Conservation (phyloP, 2,888 invertebrate genomes). For the Athalia cordata region DNA sequence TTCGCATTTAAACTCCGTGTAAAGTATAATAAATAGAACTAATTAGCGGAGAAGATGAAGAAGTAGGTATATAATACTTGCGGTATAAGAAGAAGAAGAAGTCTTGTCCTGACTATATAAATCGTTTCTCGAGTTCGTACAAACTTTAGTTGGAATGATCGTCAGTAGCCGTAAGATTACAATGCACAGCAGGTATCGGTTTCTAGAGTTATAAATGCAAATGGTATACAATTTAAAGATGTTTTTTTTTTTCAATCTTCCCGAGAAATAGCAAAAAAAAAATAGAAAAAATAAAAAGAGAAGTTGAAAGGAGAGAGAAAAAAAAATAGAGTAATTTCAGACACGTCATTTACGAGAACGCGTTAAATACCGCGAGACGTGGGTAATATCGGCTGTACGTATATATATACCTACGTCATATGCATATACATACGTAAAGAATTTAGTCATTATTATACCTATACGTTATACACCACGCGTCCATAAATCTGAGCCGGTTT, state of each 20-base stretch:
- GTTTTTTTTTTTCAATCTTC: too few species aligned
- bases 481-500: conserved; percentile 37
- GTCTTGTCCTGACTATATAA: neutral
- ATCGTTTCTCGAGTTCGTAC: too few species aligned
- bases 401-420: neutral
- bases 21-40: neutral
- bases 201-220: too few species aligned
- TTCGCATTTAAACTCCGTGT: neutral
- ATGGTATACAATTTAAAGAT: too few species aligned
- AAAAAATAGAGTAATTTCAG: too few species aligned
- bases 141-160: too few species aligned
- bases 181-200: too few species aligned
- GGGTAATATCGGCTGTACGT: neutral
- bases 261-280: too few species aligned
- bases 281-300: too few species aligned
- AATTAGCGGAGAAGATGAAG: neutral
- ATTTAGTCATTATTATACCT: conserved; percentile 17
- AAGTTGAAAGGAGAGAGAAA: too few species aligned
- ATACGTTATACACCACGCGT: neutral
- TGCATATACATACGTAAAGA: conserved; percentile 2
- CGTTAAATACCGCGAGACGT: neutral
- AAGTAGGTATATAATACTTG: neutral
- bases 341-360: too few species aligned
- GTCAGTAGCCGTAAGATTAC: too few species aligned
- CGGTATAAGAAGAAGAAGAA: neutral